These are phyloP conservation scores for Tryphoninae sp. DNA, from an alignment of 2,888 invertebrate genomes.

Conservation along the genomic window DNA sequence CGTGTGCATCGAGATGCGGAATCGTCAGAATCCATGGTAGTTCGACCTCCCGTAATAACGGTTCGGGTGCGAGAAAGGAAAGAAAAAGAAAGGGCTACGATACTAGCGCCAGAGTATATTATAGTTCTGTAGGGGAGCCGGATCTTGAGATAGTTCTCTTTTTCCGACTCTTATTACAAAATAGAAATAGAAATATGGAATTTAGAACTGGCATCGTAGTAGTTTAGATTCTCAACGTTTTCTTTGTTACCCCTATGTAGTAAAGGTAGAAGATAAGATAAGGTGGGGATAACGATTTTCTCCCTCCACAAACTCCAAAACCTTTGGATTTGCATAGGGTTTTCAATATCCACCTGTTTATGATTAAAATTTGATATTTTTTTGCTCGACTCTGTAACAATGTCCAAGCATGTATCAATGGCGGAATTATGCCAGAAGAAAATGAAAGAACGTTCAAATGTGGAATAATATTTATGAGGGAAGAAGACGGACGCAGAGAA, in stretches of 20 bases:
- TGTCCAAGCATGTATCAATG: background rate
- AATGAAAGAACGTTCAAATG: constrained; percentile 34
- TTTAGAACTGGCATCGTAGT: background rate
- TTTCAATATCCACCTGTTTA: background rate
- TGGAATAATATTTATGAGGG: too few species aligned
- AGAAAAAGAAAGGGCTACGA: constrained; percentile 6
- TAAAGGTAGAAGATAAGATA: background rate
- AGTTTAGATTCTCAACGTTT: constrained; percentile 22
- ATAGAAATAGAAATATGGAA: constrained; percentile 23
- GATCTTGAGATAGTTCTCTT: constrained; percentile 6
- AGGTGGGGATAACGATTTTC: background rate
- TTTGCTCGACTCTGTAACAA: background rate
- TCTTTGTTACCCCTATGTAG: background rate
- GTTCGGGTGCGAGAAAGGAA: constrained; percentile 12
- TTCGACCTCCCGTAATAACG: constrained; percentile 27
- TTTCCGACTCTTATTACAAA: constrained; percentile 30
- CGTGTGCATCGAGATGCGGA: constrained; percentile 24
- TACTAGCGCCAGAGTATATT: constrained; percentile 1
- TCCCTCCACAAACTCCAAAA: constrained; percentile 17
- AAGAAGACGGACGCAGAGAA: too few species aligned
- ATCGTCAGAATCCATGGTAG: constrained; percentile 37
- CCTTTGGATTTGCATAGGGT: constrained; percentile 24
- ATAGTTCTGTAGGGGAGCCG: constrained; percentile 27
- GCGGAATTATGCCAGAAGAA: constrained; percentile 55
- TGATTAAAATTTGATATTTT: background rate